Base-by-base conservation (phyloP, 2,888 invertebrate genomes). In the Nemoura dubitans region DNA sequence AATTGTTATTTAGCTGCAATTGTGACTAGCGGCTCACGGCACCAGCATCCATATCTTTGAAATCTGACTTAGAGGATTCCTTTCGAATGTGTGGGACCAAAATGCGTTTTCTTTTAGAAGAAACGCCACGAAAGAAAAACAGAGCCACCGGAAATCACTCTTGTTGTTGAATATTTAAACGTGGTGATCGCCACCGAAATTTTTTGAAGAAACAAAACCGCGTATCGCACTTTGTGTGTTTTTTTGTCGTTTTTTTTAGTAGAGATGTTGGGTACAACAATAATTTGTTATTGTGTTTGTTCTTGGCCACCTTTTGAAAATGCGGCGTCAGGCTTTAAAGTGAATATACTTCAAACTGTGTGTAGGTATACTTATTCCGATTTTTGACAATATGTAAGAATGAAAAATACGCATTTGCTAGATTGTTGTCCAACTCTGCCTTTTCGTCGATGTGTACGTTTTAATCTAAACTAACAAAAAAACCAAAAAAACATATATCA, bases 321-420 rank as follows among this genome's bases (percentile, higher is more conserved):
- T 10, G 2, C 14, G 3, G 59, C 59, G 59, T 59, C 59, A 21
- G 59, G 21, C 59, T 59, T 59, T 59, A 21, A 10, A 10, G 59
- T 59, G 21, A 59, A 59, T 7, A 7, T 86, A 59, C 59, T 36
- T 36, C 36, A 36, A 36, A 36, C 36, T 36, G 36, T 36, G 36
- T 36, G 36, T n/a, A n/a, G n/a, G 36, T 36, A 10, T 59, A 59
- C 59, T 59, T 90, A 91, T 92, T 92, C 91, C 91, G 91, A 76
- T 91, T 91, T 91, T 92, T 91, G 92, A 92, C 92, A 92, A 92
- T 92, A 92, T 92, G 90, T 92, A 91, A 87, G 16, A 21, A 36
- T 6, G 5, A 36, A 36, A 10, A 85, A 86, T 86, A 28, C 27
- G 59, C 29, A 59, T 76, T 28, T 27, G 59, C 84, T 84, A 84